Conservation (phyloP, 2,888 invertebrate species). For the Lasioglossum zephyrum region DNA sequence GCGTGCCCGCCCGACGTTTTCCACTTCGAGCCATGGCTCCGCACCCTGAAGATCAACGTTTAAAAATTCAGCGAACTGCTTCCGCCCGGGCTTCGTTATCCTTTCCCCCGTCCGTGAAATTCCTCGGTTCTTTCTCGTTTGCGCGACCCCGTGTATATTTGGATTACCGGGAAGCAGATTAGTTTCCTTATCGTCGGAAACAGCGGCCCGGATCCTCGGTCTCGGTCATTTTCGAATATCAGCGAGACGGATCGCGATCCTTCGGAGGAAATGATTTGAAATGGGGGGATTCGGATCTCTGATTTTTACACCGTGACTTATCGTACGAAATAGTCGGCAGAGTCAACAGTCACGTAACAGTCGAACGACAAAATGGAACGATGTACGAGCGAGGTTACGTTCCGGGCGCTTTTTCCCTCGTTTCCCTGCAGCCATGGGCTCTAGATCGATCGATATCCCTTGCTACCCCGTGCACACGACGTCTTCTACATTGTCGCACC, state of each 20-base stretch:
- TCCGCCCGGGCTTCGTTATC: slow-evolving; percentile 21
- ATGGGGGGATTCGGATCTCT: slow-evolving; percentile 26
- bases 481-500: slow-evolving; percentile 45
- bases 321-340: slow-evolving; percentile 58
- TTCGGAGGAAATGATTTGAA: slow-evolving; percentile 43
- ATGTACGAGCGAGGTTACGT: slow-evolving; percentile 52
- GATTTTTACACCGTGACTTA: slow-evolving; percentile 57
- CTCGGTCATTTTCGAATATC: not conserved
- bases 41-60: slow-evolving; percentile 55
- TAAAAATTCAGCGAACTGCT: slow-evolving; percentile 55
- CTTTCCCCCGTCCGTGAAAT: not conserved
- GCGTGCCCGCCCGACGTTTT: slow-evolving; percentile 48
- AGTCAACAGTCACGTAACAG: slow-evolving; percentile 53
- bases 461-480: slow-evolving; percentile 41
- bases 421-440: slow-evolving; percentile 31
- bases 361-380: slow-evolving; percentile 64
- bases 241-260: slow-evolving; percentile 16
- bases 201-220: slow-evolving; percentile 17
- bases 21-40: slow-evolving; percentile 3
- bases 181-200: slow-evolving; percentile 48
- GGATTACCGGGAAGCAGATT: slow-evolving; percentile 38
- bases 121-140: slow-evolving; percentile 24
- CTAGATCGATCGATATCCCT: slow-evolving; percentile 66
- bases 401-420: slow-evolving; percentile 29
- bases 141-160: slow-evolving; percentile 16